These are phyloP conservation scores for Watersipora subatra DNA, from an alignment of 1,140 invertebrate species.

Conservation along the genomic window DNA sequence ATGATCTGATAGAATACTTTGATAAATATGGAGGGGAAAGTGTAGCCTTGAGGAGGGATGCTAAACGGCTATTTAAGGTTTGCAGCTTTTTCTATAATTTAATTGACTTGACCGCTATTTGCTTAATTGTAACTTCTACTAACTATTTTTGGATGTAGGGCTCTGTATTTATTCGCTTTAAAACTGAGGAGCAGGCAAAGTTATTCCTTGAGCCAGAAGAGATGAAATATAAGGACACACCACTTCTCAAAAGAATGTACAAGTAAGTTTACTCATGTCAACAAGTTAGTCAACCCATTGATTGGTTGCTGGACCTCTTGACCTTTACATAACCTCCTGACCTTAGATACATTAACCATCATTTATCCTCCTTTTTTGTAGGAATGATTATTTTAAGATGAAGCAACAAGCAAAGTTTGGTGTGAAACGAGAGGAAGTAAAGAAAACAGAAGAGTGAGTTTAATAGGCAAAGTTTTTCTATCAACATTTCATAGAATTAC, in stretches of 20 bases:
- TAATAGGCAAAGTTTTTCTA: too few relatives aligned
- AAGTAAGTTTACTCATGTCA: conserved; percentile 47
- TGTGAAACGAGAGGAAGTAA: conserved; percentile 37
- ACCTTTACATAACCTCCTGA: too few relatives aligned
- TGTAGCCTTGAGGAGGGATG: conserved; percentile 47
- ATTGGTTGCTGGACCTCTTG: too few relatives aligned
- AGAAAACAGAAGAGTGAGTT: conserved; percentile 22
- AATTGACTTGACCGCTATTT: too few relatives aligned
- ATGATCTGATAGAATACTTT: conserved; percentile 61
- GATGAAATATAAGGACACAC: conserved; percentile 56
- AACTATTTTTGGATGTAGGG: too few relatives aligned
- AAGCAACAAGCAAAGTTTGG: conserved; percentile 52
- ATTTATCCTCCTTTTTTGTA: conserved; percentile 9
- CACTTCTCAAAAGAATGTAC: conserved; percentile 53
- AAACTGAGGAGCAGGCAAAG: conserved; percentile 56
- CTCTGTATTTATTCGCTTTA: conserved; percentile 73
- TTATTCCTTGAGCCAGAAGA: conserved; percentile 50
- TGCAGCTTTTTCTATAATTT: too few relatives aligned
- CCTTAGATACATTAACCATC: too few relatives aligned
- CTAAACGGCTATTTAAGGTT: conserved; percentile 29
- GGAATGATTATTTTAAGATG: conserved; percentile 51
- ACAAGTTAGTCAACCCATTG: too few relatives aligned
- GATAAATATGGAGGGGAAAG: conserved; percentile 58
- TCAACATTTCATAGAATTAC: too few relatives aligned
- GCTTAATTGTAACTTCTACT: too few relatives aligned